Base-by-base conservation (phyloP, 2,113 vertebrate genomes). In the Mesembrinibis cayennensis region DNA sequence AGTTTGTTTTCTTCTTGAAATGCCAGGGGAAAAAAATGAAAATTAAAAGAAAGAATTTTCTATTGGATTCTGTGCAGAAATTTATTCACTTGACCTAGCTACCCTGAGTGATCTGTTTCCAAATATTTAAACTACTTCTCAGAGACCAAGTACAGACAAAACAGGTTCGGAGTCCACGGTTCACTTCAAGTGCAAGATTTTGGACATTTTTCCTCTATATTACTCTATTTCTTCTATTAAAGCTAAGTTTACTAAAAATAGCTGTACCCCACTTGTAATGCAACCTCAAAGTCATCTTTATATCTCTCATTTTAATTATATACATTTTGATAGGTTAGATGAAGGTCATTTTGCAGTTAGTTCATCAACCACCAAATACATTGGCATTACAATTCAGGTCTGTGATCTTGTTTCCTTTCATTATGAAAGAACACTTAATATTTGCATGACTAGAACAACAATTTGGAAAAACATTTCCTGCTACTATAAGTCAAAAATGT, bases 111-210 rank as follows among this genome's bases (percentile, higher is more conserved):
- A 95, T 89, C 96, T 53, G 59, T 90, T 97, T 93, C 86, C 61
- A 95, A 87, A 89, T 88, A 93, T 66, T 85, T 81, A 77, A 96
- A 82, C 67, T 85, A 74, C 56, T 96, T 94, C 81, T 81, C 78
- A 49, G 45, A 89, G 49, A 82, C 25, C 42, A 94, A 94, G 30
- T 66, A 91, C 36, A 91, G 38, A 80, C 27, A 95, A 94, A 95
- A 61, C 42, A 83, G 29, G 58, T 89, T 95, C 62, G 67, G 72
- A 90, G 81, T 59, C 47, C 84, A 66, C 21, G 26, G 45, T 89
- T 93, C 63, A 76, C 59, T 88, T 74, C 34, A 82, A 86, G 93
- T 79, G 53, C 65, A 95, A 87, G 89, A 74, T 73, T 87, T 70
- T 53, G 40, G 36, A 78, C 4, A 22, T 22, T 83, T 7, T 88